Base-by-base conservation (phyloP, 2,888 invertebrate genomes). In the Augiades crinisus region DNA sequence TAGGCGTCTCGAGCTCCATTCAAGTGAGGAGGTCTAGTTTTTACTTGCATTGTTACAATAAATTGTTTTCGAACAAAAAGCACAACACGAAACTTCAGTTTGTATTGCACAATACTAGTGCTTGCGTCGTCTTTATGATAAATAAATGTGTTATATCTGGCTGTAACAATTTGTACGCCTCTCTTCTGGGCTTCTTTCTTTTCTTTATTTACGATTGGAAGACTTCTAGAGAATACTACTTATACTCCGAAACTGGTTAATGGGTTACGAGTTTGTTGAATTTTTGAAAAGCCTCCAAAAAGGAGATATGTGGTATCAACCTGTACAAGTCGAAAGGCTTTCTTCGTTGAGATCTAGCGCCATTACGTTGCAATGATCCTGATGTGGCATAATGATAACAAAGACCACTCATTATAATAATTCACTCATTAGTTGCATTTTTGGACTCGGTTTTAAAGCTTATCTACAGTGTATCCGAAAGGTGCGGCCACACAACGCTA, bases 401-500 rank as follows among this genome's bases (percentile, higher is more conserved):
- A 27, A 10, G 27, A 27, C 27, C 55, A 60, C 56, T 51, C 47
- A 53, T 61, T 63, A 60, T 60, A 64, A 63, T 53, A 59, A 57
- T 53, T 44, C 37, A 50, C 55, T 54, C 56, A 58, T 54, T 60
- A 55, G 50, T 50, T 43, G 31, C 49, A 49, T 59, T 57, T 62
- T 55, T 59, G 54, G 58, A 10, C n/a, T 19, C 22, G 10, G 34
- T 34, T 47, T 47, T 17, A 56, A 59, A 57, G 57, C 58, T 54
- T 57, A 55, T 24, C 22, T 40, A 21, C 21, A 12, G n/a, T 62
- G 59, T 52, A 34, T 38, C 55, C 53, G 68, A 65, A 72, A 66
- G 78, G 78, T 59, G 76, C 59, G 76, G 76, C 61, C 59, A 61
- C 62, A 72, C n/a, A n/a, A n/a, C 65, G 60, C 58, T 58, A 59